A percentile compares a stretch with the other conserved stretches of the same genome.
Conservation (phyloP, 2,888 invertebrate genomes). For the Himalopsyche tibetana region DNA sequence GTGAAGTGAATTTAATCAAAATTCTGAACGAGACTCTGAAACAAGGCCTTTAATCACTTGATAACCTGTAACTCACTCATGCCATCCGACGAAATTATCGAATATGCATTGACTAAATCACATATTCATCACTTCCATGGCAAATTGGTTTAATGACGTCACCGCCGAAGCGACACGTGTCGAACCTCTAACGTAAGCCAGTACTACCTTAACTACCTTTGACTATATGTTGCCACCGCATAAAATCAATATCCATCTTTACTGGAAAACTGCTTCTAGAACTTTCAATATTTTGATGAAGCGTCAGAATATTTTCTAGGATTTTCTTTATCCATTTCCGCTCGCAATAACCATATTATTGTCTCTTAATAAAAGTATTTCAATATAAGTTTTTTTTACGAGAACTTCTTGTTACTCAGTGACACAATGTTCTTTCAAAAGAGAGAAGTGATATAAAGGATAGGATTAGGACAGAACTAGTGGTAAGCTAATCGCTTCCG, state of each 20-base stretch:
- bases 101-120: conserved; percentile 26
- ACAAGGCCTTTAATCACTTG: conserved; percentile 8
- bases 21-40: background rate
- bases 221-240: background rate
- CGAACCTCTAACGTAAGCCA: conserved; percentile 20
- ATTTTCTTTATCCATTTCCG: too few species aligned
- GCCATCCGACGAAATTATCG: background rate
- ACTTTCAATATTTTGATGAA: background rate
- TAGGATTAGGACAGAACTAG: too few species aligned
- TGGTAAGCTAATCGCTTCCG: too few species aligned
- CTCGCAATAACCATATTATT: too few species aligned
- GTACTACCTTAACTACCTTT: background rate
- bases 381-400: too few species aligned
- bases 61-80: conserved; percentile 24
- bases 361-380: too few species aligned
- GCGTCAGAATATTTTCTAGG: too few species aligned
- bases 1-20: too few species aligned
- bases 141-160: conserved; percentile 26
- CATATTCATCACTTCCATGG: conserved; percentile 23
- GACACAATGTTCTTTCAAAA: too few species aligned
- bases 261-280: background rate
- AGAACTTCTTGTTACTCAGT: too few species aligned
- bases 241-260: background rate
- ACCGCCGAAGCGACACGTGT: conserved; percentile 31
- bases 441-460: too few species aligned